These are phyloP conservation scores for Arnoldichthys spilopterus DNA, from an alignment of 2,797 vertebrate species.

Conservation along the genomic window DNA sequence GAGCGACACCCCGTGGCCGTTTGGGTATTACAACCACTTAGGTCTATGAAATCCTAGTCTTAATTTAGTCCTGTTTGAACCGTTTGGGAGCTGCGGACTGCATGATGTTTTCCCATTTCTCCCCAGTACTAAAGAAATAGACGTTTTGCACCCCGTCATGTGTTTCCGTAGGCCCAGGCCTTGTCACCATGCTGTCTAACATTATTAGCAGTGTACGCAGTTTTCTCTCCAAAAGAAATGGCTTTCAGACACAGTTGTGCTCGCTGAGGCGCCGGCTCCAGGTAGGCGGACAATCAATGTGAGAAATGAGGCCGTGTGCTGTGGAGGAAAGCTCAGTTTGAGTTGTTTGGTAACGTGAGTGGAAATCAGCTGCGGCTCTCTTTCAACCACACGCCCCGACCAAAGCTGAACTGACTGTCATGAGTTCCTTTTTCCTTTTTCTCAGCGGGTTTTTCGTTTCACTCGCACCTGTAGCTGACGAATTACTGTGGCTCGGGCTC, in stretches of 20 bases:
- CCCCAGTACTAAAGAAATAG: neutral
- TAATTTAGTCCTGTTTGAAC: neutral
- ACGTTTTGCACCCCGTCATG: neutral
- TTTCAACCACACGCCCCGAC: neutral
- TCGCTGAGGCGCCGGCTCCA: neutral
- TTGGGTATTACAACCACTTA: slow-evolving; percentile 5
- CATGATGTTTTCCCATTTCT: neutral
- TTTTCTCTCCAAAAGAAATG: neutral
- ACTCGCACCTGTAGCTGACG: neutral
- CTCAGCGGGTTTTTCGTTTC: slow-evolving; percentile 3
- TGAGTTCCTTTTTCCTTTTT: slow-evolving; percentile 39
- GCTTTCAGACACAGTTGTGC: neutral
- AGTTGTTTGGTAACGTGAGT: neutral
- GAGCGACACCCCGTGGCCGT: slow-evolving; percentile 23
- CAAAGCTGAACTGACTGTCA: slow-evolving; percentile 14
- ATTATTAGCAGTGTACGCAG: neutral
- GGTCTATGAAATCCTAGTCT: neutral
- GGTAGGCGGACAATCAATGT: neutral
- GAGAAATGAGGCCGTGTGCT: neutral
- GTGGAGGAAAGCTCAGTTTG: neutral
- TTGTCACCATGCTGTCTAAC: slow-evolving; percentile 7
- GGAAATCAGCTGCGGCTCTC: neutral
- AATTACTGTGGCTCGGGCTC: neutral
- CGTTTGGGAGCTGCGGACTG: neutral
- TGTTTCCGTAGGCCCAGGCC: neutral